Evolutionary conservation across 2,888 invertebrate genomes (phyloP), one percentile per base, ranked within the genome.

Genomic region (Branchellion lobata): DNA sequence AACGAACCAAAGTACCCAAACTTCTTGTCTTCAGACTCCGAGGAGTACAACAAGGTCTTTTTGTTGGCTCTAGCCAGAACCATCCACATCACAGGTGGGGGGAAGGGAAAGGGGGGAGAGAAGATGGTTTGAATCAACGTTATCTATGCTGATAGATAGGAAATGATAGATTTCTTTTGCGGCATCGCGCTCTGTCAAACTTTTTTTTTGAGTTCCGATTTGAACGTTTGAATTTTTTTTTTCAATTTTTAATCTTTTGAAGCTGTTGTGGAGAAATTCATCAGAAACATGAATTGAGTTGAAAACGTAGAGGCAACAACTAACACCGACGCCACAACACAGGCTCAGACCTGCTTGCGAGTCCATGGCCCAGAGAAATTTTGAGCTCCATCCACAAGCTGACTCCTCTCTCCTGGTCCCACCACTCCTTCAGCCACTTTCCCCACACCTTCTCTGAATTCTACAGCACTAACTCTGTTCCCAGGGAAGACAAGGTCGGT

Each of bases 41-140:
- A 97, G 87, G 97, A 97, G 87, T 89, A 97, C 18, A 97, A 97
- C 87, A 90, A 95, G 80, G 94, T 94, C 0, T 89, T 97, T n/a
- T 95, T 97, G 0, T 90, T 97, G 29, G 96, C 96, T 0, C 89
- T 97, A 65, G 96, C 96, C 0, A 90, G 96, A 75, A 94, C 96
- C 0, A 94, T 96, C 89, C 95, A 96, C 86, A 93, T 97, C 81
- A 95, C 95, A 69, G 95, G 95, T 84, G 90, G 79, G 79, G 68
- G n/a, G 8, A n/a, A n/a, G n/a, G 51, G n/a, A n/a, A n/a, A n/a
- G n/a, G n/a, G n/a, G n/a, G n/a, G n/a, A n/a, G n/a, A n/a, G n/a
- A n/a, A n/a, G n/a, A n/a, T n/a, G n/a, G n/a, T n/a, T n/a, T n/a
- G n/a, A n/a, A n/a, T n/a, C n/a, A n/a, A 14, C 61, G 61, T 57